A percentile compares a stretch with the other conserved stretches of the same genome.
These are phyloP conservation scores for Lampropteryx suffumata DNA, from an alignment of 2,888 invertebrate genomes.

Conservation along the genomic window DNA sequence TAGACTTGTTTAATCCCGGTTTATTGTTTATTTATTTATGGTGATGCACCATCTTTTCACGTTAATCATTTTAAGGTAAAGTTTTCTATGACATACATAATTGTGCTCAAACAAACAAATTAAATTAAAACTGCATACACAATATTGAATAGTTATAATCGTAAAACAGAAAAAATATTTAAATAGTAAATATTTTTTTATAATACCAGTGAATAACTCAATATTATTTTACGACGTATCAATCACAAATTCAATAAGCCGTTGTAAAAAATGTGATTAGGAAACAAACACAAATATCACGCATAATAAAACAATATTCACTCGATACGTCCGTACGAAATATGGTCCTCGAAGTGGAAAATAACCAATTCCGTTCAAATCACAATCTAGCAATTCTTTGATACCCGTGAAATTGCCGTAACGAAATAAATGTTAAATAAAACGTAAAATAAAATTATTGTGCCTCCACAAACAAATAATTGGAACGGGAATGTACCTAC, in stretches of 20 bases:
- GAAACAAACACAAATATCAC: constrained; percentile 62
- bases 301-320: constrained; percentile 77
- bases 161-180: no score
- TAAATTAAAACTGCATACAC: no score
- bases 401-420: constrained; percentile 83
- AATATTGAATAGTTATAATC: no score
- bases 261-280: constrained; percentile 56
- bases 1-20: constrained; percentile 77
- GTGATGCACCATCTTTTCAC: constrained; percentile 14
- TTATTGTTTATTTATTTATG: constrained; percentile 78
- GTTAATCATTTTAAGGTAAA: no score
- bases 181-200: background rate
- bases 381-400: constrained; percentile 81
- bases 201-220: constrained; percentile 32
- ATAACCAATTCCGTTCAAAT: constrained; percentile 81
- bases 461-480: constrained; percentile 83
- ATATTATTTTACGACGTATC: constrained; percentile 38
- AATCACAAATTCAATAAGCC: constrained; percentile 49
- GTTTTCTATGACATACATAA: no score
- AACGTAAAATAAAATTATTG: constrained; percentile 83
- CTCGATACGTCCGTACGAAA: constrained; percentile 48
- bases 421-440: constrained; percentile 83
- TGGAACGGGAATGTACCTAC: constrained; percentile 71
- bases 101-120: no score
- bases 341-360: constrained; percentile 75